These are phyloP conservation scores for Chymomyza caudatula DNA, from an alignment of 2,888 invertebrate species.

Conservation along the genomic window DNA sequence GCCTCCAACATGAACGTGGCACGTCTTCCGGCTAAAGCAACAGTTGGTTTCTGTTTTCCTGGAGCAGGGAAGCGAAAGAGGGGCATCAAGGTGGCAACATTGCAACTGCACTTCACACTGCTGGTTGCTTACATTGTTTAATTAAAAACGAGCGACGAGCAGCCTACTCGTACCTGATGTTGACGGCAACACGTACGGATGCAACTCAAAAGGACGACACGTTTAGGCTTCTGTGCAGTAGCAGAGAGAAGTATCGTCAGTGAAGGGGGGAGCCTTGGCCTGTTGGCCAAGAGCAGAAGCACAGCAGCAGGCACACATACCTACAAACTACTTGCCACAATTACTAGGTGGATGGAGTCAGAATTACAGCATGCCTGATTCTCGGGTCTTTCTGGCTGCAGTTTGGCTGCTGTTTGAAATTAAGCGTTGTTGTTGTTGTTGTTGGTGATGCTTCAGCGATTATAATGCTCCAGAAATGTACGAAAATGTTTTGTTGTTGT, in stretches of 20 bases:
- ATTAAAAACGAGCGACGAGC: slow-evolving; percentile 67
- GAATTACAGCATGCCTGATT: neutral
- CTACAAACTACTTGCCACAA: slow-evolving; percentile 61
- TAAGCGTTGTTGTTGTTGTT: slow-evolving; percentile 6
- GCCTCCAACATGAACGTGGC: slow-evolving; percentile 47
- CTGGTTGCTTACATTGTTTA: slow-evolving; percentile 73
- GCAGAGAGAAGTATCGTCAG: slow-evolving; percentile 16
- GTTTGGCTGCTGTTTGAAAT: neutral
- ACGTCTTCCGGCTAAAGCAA: neutral
- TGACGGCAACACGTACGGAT: slow-evolving; percentile 11
- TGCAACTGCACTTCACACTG: slow-evolving; percentile 42
- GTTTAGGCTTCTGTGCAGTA: slow-evolving; percentile 68
- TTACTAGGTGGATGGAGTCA: slow-evolving; percentile 38
- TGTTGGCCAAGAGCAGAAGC: no score
- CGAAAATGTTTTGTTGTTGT: slow-evolving; percentile 47
- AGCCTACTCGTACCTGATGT: slow-evolving; percentile 3
- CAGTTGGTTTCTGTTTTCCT: slow-evolving; percentile 32
- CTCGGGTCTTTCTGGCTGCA: slow-evolving; percentile 15
- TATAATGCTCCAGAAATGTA: slow-evolving; percentile 75
- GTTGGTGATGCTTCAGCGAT: slow-evolving; percentile 59
- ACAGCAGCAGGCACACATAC: slow-evolving; percentile 30
- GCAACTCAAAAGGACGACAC: slow-evolving; percentile 68
- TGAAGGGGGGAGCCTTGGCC: no score
- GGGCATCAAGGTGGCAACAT: slow-evolving; percentile 20
- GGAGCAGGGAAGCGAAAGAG: slow-evolving; percentile 14